phyloP scores from a whole-genome alignment of 2,113 vertebrate genomes.

The Zosterops japonicus region DNA sequence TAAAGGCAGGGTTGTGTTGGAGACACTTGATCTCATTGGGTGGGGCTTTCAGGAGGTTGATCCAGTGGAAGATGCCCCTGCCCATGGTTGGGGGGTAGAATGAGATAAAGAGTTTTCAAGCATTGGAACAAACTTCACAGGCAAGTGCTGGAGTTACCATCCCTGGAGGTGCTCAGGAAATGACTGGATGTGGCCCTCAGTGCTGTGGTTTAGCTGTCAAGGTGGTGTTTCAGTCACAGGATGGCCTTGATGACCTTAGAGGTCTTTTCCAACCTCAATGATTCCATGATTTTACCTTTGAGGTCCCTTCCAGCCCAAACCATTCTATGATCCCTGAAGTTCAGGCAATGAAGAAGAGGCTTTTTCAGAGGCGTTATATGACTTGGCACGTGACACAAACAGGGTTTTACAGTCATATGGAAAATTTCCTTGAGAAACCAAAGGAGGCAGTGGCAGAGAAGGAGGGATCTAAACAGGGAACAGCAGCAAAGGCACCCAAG shows the following conservation, averaged over 20 bases:
- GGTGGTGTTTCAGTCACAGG: background rate
- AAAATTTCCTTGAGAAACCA: background rate
- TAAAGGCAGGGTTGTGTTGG: background rate
- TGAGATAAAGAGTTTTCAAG: accelerated
- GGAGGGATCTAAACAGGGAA: background rate
- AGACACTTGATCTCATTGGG: accelerated
- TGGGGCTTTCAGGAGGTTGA: background rate
- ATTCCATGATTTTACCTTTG: background rate
- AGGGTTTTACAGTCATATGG: background rate
- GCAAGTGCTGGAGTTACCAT: background rate
- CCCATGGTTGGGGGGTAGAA: background rate
- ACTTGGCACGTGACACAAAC: background rate
- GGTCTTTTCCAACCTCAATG: background rate
- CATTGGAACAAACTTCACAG: background rate
- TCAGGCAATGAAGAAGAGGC: background rate
- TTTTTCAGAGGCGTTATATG: background rate
- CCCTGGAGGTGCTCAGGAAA: background rate
- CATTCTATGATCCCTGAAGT: background rate
- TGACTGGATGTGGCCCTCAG: too few relatives aligned
- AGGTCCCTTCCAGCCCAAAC: background rate
- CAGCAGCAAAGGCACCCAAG: background rate
- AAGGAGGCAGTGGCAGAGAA: background rate
- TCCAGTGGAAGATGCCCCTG: background rate
- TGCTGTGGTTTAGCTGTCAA: background rate
- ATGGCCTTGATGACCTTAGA: background rate